Evolutionary conservation across 1,140 invertebrate genomes (phyloP).

Genomic region (Caligus rogercresseyi): DNA sequence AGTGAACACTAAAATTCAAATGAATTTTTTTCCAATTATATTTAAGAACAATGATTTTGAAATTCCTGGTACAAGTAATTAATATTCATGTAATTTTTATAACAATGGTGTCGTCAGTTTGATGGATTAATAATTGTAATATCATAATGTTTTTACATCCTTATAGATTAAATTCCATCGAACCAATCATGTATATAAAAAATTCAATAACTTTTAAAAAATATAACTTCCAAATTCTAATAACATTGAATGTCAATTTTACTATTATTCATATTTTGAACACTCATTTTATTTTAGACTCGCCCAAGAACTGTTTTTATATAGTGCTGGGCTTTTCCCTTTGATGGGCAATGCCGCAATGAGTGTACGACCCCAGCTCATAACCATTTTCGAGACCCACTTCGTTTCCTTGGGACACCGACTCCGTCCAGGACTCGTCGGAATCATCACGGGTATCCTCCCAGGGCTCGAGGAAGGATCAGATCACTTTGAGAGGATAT

Average conservation of each 20-base stretch:
- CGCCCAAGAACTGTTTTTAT: slow-evolving; percentile 15
- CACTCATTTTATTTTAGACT: slow-evolving; percentile 24
- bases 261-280: slow-evolving; percentile 17
- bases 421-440: slow-evolving; percentile 63
- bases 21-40: too few relatives aligned
- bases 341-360: slow-evolving; percentile 72
- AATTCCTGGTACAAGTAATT: too few relatives aligned
- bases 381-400: slow-evolving; percentile 78
- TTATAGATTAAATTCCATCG: too few relatives aligned
- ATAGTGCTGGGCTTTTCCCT: slow-evolving; percentile 57
- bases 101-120: too few relatives aligned
- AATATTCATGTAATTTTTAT: too few relatives aligned
- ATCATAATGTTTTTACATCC: too few relatives aligned
- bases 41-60: too few relatives aligned
- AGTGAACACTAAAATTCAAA: too few relatives aligned
- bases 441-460: slow-evolving; percentile 63
- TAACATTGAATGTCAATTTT: not conserved
- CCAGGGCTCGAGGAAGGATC: slow-evolving; percentile 76
- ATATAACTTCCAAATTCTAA: too few relatives aligned
- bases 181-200: too few relatives aligned
- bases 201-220: too few relatives aligned
- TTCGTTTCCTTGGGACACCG: slow-evolving; percentile 65
- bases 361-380: slow-evolving; percentile 61
- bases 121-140: too few relatives aligned
- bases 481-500: slow-evolving; percentile 63